Conservation (phyloP, 2,888 invertebrate species). For the Andrena chrysosceles region DNA sequence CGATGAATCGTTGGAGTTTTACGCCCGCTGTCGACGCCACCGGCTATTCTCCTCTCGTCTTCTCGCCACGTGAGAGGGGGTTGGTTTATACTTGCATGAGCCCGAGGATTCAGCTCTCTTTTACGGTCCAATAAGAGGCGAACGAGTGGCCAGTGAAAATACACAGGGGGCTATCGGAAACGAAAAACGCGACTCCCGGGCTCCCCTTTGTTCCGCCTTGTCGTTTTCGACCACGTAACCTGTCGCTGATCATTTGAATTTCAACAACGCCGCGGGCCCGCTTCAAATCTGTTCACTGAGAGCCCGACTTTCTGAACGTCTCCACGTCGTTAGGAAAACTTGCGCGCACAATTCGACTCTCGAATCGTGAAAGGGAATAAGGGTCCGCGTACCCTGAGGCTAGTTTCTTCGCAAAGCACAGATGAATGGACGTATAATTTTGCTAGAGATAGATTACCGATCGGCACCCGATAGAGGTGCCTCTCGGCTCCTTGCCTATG, state of each 20-base stretch:
- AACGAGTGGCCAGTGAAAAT: conserved; percentile 39
- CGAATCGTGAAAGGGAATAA: no score
- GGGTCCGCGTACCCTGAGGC: no score
- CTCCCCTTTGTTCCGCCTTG: neutral
- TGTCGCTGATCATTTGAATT: conserved; percentile 7
- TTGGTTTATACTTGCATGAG: conserved; percentile 73
- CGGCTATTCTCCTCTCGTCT: conserved; percentile 26
- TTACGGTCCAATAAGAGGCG: conserved; percentile 74
- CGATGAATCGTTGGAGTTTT: conserved; percentile 62
- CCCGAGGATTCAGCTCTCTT: conserved; percentile 65
- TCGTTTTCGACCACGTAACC: conserved; percentile 20
- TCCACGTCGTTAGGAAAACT: neutral
- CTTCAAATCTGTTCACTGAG: neutral
- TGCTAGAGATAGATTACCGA: no score
- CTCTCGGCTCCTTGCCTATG: neutral
- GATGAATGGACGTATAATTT: no score
- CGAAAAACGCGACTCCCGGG: neutral
- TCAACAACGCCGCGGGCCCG: neutral
- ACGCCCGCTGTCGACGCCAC: conserved; percentile 44
- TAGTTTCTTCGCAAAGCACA: no score
- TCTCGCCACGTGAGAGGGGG: conserved; percentile 33
- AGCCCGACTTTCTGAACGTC: neutral
- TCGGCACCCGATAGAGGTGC: no score
- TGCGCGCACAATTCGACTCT: no score
- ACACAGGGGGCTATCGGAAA: conserved; percentile 17